A percentile compares a stretch with the other conserved stretches of the same genome.
Evolutionary conservation across 2,888 invertebrate genomes (phyloP).

Genomic region (Deroplatys truncata): DNA sequence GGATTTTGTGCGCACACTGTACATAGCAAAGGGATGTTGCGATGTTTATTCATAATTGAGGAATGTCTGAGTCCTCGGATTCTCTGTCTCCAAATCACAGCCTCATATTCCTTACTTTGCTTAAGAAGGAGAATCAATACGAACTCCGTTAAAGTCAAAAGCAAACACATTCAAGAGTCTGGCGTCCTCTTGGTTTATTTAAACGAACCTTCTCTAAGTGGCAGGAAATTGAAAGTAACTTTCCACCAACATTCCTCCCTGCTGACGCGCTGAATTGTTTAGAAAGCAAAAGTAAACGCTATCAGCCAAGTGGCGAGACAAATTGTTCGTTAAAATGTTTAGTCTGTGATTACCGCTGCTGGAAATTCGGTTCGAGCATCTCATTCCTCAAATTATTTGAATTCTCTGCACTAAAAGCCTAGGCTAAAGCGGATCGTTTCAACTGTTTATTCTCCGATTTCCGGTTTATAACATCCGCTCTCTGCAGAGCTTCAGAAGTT

Average conservation of each 20-base stretch:
- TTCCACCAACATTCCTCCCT: not conserved
- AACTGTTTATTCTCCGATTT: not conserved
- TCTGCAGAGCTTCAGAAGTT: too few species aligned
- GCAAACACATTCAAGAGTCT: not conserved
- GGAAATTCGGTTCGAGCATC: not conserved
- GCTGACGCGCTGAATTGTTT: not conserved
- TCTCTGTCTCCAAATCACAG: not conserved
- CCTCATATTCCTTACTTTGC: not conserved
- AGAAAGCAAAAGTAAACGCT: not conserved
- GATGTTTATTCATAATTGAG: not conserved
- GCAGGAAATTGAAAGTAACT: not conserved
- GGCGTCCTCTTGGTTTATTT: not conserved
- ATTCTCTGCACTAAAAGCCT: not conserved
- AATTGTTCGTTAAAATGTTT: not conserved
- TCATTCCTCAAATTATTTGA: not conserved
- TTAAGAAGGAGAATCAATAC: not conserved
- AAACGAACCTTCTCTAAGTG: not conserved
- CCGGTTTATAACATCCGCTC: not conserved
- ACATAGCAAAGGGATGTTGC: too few species aligned
- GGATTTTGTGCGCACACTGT: too few species aligned
- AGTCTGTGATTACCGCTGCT: not conserved
- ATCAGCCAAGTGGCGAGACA: not conserved
- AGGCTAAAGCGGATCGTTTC: not conserved
- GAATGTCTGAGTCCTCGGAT: not conserved
- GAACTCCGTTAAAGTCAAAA: not conserved